Percentiles rank a stretch among this genome's conserved stretches.
Conservation (phyloP, 2,888 invertebrate genomes). For the Drosophila peninsularis region DNA sequence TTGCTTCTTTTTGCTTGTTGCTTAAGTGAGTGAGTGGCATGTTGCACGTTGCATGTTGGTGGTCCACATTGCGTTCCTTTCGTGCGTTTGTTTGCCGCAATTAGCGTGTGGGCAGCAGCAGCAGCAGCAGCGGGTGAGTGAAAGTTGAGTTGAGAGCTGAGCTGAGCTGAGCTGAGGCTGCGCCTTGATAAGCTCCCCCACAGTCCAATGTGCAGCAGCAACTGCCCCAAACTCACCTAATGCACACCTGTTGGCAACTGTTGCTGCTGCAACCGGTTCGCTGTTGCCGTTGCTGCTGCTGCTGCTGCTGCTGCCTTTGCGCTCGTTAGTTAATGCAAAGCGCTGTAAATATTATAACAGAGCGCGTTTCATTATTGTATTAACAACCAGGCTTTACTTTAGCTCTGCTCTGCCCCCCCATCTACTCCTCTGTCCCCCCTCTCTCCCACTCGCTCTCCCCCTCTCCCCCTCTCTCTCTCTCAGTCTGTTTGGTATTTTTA, state of each 20-base stretch:
- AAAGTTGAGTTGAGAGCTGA: conserved; percentile 65
- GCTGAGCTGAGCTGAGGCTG: conserved; percentile 24
- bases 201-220: conserved; percentile 7
- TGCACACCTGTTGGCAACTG: conserved; percentile 64
- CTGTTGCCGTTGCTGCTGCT: background rate
- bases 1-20: conserved; percentile 16
- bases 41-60: conserved; percentile 73
- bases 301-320: conserved; percentile 28
- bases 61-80: conserved; percentile 69
- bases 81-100: conserved; percentile 75
- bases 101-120: conserved; percentile 75
- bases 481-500: conserved; percentile 16
- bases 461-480: conserved; percentile 1
- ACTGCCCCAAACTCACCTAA: conserved; percentile 7
- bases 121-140: conserved; percentile 53
- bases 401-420: background rate
- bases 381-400: conserved; percentile 47
- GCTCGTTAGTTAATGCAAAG: conserved; percentile 80
- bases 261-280: conserved; percentile 11
- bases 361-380: conserved; percentile 76
- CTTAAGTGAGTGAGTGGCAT: conserved; percentile 68
- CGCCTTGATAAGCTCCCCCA: conserved; percentile 53
- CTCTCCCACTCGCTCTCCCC: background rate
- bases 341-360: conserved; percentile 78
- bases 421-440: background rate